Evolutionary conservation across 37 sponge, comb jelly and placozoan genomes (phyloP), one percentile per base, ranked within the genome.

Genomic region (Agelas oroides): DNA sequence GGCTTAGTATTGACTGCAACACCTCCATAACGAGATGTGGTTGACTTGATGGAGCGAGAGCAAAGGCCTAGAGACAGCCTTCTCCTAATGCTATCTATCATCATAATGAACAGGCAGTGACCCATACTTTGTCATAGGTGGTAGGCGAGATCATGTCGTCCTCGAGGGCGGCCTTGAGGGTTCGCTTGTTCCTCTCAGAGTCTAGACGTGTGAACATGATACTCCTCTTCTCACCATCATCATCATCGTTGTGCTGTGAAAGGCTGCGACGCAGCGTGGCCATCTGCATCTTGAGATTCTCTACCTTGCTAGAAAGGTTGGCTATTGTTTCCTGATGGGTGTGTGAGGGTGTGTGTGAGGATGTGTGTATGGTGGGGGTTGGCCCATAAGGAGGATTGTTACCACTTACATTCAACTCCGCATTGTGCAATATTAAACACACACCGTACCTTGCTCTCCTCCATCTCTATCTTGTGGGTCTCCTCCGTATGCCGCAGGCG

Each of bases 181-280:
- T 53, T 30, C 56, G 46, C 11, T 55, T 75, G 61, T 93, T 93
- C 32, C 87, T 62, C 20, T 89, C 90, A 0, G 21, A 73, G 76
- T 93, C 94, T 46, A 86, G 79, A n/a, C 83, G 70, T 19, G 94
- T 89, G 64, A 93, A 93, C 87, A 89, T 89, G 58, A 86, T 77
- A 5, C 52, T 61, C 65, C 27, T 6, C 38, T 34, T 59, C 80
- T 18, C 39, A 34, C n/a, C n/a, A 28, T 55, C 61, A 5, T 11
- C 63, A 33, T 32, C 46, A n/a, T 39, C 60, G 6, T 19, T 37
- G 28, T 8, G 6, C 16, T 41, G 58, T 0, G 37, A 53, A n/a
- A 73, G 25, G 39, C 24, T 77, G 0, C 23, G 73, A 31, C 78
- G 70, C 58, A 87, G 38, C 27, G 17, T 55, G 23, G 84, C 59